Percentiles rank a stretch among this genome's conserved stretches.
Conservation (phyloP, 2,113 vertebrate genomes). For the Lagopus muta region DNA sequence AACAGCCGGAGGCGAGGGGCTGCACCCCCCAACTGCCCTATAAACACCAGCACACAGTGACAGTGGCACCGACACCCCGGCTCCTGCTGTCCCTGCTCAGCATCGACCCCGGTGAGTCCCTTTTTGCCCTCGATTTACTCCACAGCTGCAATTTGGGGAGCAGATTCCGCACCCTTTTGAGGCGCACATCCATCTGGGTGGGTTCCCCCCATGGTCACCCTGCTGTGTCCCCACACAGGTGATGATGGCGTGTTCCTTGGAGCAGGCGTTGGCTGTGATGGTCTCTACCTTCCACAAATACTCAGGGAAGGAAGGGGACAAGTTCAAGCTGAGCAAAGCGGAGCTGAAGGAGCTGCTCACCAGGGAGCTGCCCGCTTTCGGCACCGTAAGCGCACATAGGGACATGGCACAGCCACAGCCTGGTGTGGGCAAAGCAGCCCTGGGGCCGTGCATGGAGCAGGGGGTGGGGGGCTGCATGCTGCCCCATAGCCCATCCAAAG, state of each 20-base stretch:
- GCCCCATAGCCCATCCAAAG: neutral
- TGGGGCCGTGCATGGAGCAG: rapidly evolving
- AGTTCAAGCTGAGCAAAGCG: constrained; percentile 77
- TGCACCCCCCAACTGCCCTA: neutral
- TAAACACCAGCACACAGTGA: neutral
- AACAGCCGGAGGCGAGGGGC: neutral
- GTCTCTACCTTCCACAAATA: constrained; percentile 82
- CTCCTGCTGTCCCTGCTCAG: rapidly evolving
- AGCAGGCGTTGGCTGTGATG: constrained; percentile 46
- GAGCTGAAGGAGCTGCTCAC: constrained; percentile 84
- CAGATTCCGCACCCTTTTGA: neutral
- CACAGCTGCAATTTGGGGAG: too few species aligned
- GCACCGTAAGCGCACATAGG: constrained; percentile 65
- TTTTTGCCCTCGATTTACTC: neutral
- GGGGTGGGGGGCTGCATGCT: neutral
- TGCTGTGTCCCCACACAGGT: rapidly evolving
- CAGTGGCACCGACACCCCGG: neutral
- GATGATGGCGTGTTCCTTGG: constrained; percentile 60
- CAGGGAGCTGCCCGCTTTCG: constrained; percentile 79
- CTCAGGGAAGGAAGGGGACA: constrained; percentile 73
- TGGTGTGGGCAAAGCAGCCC: neutral
- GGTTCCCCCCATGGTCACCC: rapidly evolving
- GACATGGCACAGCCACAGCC: neutral
- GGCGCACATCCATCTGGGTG: too few species aligned
- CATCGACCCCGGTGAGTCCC: neutral